Percentiles rank a stretch among this genome's conserved stretches.
Evolutionary conservation across 2,113 vertebrate species (phyloP).

Genomic region (Actinemys pallida): DNA sequence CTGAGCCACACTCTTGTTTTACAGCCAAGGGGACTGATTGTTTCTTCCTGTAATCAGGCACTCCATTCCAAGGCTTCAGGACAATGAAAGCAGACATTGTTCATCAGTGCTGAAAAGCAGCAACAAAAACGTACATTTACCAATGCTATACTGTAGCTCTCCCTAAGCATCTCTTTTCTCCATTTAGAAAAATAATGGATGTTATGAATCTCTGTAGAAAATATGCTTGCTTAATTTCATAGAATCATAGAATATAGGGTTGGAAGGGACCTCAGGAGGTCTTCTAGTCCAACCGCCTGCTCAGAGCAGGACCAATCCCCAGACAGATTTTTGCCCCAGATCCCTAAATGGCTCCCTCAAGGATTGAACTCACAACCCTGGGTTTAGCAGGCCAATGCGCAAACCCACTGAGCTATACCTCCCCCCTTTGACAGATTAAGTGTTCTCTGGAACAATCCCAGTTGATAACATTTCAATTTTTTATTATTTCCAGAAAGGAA

Average conservation of each 20-base stretch:
- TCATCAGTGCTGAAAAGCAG: neutral
- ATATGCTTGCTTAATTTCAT: neutral
- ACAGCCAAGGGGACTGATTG: neutral
- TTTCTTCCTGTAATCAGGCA: neutral
- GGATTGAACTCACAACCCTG: too few species aligned
- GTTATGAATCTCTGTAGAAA: neutral
- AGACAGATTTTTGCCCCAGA: too few species aligned
- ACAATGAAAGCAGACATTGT: accelerated
- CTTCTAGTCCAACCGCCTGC: too few species aligned
- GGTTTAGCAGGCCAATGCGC: too few species aligned
- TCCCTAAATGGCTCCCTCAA: too few species aligned
- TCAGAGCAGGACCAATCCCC: too few species aligned
- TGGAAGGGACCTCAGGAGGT: too few species aligned
- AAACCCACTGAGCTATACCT: too few species aligned
- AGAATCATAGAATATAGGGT: too few species aligned
- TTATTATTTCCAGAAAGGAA: neutral
- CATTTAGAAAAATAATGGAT: neutral
- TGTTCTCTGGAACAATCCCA: neutral
- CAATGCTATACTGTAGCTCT: accelerated
- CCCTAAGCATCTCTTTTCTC: neutral
- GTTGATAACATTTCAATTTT: neutral
- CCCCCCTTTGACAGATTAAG: neutral
- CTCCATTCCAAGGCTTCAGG: neutral
- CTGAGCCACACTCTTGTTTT: neutral
- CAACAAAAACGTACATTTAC: neutral